phyloP scores from a whole-genome alignment of 2,888 invertebrate genomes.

The Drosophila robusta region DNA sequence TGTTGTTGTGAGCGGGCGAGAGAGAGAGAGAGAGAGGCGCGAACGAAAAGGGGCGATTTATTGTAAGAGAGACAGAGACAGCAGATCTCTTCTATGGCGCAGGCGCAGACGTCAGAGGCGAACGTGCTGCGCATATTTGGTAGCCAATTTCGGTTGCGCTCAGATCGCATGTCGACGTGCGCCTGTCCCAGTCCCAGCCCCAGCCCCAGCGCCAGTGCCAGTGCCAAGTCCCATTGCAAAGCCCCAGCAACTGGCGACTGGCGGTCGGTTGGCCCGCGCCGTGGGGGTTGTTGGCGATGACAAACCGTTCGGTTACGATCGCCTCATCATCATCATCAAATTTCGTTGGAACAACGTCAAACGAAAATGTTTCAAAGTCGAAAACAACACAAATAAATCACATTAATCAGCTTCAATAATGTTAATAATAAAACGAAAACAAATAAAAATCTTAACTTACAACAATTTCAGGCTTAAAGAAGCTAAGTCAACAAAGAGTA shows the following conservation, averaged over 20 bases:
- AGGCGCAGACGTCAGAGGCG: slow-evolving; percentile 73
- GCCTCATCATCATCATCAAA: slow-evolving; percentile 29
- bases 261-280: not conserved
- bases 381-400: slow-evolving; percentile 28
- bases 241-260: slow-evolving; percentile 3
- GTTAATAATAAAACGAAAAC: slow-evolving; percentile 9
- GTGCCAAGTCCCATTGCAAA: slow-evolving; percentile 7
- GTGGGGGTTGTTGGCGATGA: slow-evolving; percentile 42
- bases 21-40: not conserved
- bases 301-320: slow-evolving; percentile 43
- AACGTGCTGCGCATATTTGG: slow-evolving; percentile 67
- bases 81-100: slow-evolving; percentile 47
- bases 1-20: slow-evolving; percentile 22
- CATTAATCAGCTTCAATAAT: slow-evolving; percentile 23
- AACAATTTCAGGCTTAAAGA: slow-evolving; percentile 3
- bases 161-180: slow-evolving; percentile 61
- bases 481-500: not conserved
- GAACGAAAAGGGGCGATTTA: slow-evolving; percentile 2
- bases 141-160: slow-evolving; percentile 31
- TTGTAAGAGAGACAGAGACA: not conserved
- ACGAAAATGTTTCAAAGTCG: slow-evolving; percentile 34
- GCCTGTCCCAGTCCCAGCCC: slow-evolving; percentile 27
- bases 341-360: slow-evolving; percentile 50
- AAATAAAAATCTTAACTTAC: slow-evolving; percentile 10
- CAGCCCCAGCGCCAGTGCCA: not conserved